phyloP scores from a whole-genome alignment of 35 echinoderm and acorn worm genomes.

The Patiria miniata region DNA sequence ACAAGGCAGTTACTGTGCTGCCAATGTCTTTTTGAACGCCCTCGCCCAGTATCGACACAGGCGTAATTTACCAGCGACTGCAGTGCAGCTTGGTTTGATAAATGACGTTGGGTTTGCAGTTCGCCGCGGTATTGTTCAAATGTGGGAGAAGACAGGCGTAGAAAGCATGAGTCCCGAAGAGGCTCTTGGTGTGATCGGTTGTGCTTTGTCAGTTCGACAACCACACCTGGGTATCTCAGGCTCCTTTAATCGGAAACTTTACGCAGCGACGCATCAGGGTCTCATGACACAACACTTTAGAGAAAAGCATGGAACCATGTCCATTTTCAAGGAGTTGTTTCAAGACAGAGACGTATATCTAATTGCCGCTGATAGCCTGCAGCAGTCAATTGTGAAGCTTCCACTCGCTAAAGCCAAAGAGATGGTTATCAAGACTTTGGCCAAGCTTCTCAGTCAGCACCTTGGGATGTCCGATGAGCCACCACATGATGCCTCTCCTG shows the following conservation, averaged over 20 bases:
- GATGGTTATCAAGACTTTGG: not conserved
- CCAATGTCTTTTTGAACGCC: conserved; percentile 56
- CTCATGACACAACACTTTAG: conserved; percentile 11
- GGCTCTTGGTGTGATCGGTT: conserved; percentile 23
- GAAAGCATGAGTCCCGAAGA: conserved; percentile 40
- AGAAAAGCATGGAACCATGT: conserved; percentile 17
- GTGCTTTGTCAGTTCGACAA: not conserved
- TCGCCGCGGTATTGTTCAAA: conserved; percentile 2
- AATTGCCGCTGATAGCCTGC: not conserved
- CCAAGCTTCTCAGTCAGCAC: not conserved
- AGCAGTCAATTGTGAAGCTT: not conserved
- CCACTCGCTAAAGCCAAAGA: conserved; percentile 4
- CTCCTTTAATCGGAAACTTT: not conserved
- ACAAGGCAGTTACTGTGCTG: conserved; percentile 66
- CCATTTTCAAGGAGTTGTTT: conserved; percentile 45
- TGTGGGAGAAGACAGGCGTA: conserved; percentile 37
- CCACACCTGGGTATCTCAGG: conserved; percentile 28
- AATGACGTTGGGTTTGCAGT: conserved; percentile 56
- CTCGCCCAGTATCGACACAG: conserved; percentile 37
- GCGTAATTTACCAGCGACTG: conserved; percentile 54
- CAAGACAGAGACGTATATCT: not conserved
- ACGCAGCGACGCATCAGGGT: conserved; percentile 12
- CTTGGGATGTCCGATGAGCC: conserved; percentile 11
- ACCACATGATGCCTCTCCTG: too few species aligned
- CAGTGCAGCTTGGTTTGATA: conserved; percentile 46